A percentile compares a stretch with the other conserved stretches of the same genome.
phyloP scores from a whole-genome alignment of 2,113 vertebrate species.

The Theropithecus gelada region DNA sequence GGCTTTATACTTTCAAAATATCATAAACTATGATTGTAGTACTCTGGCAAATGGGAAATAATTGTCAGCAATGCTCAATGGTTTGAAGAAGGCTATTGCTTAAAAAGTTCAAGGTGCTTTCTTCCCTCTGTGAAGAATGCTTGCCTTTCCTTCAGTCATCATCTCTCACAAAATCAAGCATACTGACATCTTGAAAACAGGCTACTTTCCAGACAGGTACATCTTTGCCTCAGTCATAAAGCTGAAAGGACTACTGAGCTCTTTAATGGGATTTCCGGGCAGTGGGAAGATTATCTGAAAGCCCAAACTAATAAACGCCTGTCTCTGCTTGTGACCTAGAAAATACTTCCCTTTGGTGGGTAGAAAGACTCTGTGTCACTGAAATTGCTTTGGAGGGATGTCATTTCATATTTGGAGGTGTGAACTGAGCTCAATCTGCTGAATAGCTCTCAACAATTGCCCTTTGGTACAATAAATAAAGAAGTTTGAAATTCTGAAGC shows the following conservation, averaged over 20 bases:
- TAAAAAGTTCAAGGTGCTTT: slow-evolving; percentile 64
- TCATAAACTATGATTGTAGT: slow-evolving; percentile 44
- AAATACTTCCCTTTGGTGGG: slow-evolving; percentile 35
- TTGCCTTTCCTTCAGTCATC: slow-evolving; percentile 44
- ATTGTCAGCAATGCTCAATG: slow-evolving; percentile 38
- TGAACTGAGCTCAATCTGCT: background rate
- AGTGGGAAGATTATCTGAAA: slow-evolving; percentile 45
- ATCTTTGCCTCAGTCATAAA: slow-evolving; percentile 36
- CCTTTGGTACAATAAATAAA: background rate
- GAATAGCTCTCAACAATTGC: slow-evolving; percentile 2
- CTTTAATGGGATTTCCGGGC: slow-evolving; percentile 52
- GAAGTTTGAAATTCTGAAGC: slow-evolving; percentile 17
- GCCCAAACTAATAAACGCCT: slow-evolving; percentile 33
- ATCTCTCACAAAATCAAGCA: slow-evolving; percentile 59
- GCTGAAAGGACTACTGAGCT: background rate
- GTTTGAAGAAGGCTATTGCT: slow-evolving; percentile 24
- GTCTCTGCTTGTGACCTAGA: background rate
- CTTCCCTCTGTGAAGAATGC: slow-evolving; percentile 22
- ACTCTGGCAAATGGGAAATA: slow-evolving; percentile 57
- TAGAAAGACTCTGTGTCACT: background rate
- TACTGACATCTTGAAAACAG: slow-evolving; percentile 56
- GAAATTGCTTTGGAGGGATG: slow-evolving; percentile 49
- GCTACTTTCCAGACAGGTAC: background rate
- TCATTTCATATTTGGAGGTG: slow-evolving; percentile 12
- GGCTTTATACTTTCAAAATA: slow-evolving; percentile 64